Percentiles rank a stretch among this genome's conserved stretches.
Conservation (phyloP, 2,113 vertebrate species). For the Callochromis pleurospilus region DNA sequence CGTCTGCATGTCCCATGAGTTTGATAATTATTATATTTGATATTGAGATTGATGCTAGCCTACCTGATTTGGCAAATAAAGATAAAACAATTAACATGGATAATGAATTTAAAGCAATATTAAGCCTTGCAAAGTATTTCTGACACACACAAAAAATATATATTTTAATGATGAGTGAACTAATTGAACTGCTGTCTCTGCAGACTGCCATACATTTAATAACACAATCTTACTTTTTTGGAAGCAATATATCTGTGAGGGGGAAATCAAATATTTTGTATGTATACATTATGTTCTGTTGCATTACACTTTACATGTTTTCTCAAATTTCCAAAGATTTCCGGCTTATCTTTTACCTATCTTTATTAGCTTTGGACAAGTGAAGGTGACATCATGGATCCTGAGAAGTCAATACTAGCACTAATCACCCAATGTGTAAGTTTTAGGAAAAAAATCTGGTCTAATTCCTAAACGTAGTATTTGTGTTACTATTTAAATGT, state of each 20-base stretch:
- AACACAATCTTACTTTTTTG: neutral
- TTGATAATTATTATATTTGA: neutral
- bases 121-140: neutral
- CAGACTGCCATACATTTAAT: neutral
- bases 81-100: neutral
- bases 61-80: neutral
- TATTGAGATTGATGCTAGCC: neutral
- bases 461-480: neutral
- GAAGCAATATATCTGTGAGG: neutral
- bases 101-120: neutral
- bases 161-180: neutral
- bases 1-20: neutral
- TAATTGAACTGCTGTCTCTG: neutral
- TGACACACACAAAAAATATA: rapidly evolving
- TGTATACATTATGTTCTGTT: neutral
- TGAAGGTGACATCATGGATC: neutral
- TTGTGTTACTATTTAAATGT: neutral
- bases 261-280: neutral
- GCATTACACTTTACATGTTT: neutral
- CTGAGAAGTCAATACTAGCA: neutral
- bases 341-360: neutral
- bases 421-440: neutral
- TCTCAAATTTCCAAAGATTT: neutral
- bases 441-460: neutral
- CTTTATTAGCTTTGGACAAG: neutral